phyloP scores from a whole-genome alignment of 2,797 vertebrate species.

The Crocidura indochinensis region DNA sequence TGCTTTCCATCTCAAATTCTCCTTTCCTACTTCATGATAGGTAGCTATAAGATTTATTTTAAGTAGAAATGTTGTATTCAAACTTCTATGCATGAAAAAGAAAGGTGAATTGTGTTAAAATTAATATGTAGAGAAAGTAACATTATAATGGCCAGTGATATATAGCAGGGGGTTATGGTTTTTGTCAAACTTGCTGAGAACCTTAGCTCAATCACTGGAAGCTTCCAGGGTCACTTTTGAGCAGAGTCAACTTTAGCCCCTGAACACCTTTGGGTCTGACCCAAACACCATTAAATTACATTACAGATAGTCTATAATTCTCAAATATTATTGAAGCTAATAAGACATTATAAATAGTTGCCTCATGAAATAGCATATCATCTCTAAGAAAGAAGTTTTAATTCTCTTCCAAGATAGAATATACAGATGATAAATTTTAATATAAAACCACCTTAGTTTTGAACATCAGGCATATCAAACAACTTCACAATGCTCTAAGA shows the following conservation, averaged over 20 bases:
- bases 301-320: background rate
- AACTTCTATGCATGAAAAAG: conserved; percentile 59
- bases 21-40: conserved; percentile 12
- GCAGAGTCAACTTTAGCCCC: too few relatives aligned
- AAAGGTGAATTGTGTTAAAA: conserved; percentile 12
- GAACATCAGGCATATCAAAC: background rate
- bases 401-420: background rate
- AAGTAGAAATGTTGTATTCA: background rate
- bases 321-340: conserved; percentile 2
- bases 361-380: conserved; percentile 11
- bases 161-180: too few relatives aligned
- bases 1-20: conserved; percentile 54
- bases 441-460: background rate
- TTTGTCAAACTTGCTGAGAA: too few relatives aligned
- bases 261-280: too few relatives aligned
- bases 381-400: background rate
- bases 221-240: too few relatives aligned
- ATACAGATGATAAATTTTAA: background rate
- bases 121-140: background rate
- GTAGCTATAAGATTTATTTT: conserved; percentile 34
- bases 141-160: background rate
- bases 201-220: too few relatives aligned
- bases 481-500: background rate
- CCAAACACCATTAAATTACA: background rate
- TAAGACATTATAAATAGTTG: conserved; percentile 28